Base-by-base conservation (phyloP, 53 echinoderm and acorn worm genomes). In the Henricia sp. region DNA sequence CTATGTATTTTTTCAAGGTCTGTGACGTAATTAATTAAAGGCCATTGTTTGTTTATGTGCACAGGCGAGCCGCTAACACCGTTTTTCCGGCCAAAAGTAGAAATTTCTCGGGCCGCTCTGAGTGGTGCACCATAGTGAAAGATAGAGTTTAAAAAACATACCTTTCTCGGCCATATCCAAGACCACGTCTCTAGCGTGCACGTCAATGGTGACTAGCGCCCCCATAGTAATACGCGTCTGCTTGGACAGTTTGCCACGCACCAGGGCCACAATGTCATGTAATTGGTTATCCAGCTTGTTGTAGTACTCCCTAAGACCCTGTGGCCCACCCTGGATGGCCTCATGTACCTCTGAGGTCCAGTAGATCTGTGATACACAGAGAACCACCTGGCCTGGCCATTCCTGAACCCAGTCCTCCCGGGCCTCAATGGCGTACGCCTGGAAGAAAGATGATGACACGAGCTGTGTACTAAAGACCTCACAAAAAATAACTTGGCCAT, bases 361-460 rank as follows among this genome's bases (percentile, higher is more conserved):
- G 92, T 92, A 99, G 74, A 99, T 91, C 77, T 99, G 99, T 10
- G 99, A 99, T 67, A 94, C 95, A 55, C 99, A 99, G 38, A 99
- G 84, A 48, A 99, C 99, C 13, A 99, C 99, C 66, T 99, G 99
- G 54, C 99, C 99, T 11, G 99, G 99, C 99, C 99, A 99, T 74
- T 99, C 94, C 56, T 95, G 99, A 5, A 99, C 99, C 99, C 99
- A 99, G 70, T 92, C 84, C 27, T 82, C 87, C 34, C 99, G 71
- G 30, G 95, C 95, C 64, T 99, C 99, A 24, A 99, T 87, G 40
- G 94, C 99, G 84, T 99, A 99, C 2, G 99, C 99, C 94, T 96
- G 64, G 3, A 50, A 40, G 35, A 34, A 46, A 14, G 37, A 19
- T 44, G 57, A 3, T n/a, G 52, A n/a, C n/a, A n/a, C n/a, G n/a